Base-by-base conservation (phyloP, 2,888 invertebrate species). In the Eristalis intricaria region DNA sequence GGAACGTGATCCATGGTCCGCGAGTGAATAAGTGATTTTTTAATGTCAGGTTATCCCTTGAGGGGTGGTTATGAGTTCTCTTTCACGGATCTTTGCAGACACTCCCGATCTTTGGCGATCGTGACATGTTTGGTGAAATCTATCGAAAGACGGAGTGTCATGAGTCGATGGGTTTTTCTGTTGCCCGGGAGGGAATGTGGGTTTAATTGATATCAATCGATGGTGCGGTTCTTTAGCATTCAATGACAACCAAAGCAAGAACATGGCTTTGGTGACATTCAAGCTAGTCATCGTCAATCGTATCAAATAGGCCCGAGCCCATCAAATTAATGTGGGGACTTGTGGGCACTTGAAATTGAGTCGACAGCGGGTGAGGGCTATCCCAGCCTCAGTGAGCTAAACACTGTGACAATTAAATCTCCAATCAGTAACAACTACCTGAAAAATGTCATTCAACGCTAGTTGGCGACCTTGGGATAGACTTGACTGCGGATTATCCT, bases 11-110 rank as follows among this genome's bases (percentile, higher is more conserved):
- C 86, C 77, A 82, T 78, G 83, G 32, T 68, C 56, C 65, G 65
- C 74, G 81, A 75, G 74, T 79, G 76, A 79, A 73, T 88, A 84
- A 89, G 89, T 89, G 89, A 89, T 89, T 85, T 88, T 89, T 89
- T 89, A 89, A 89, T 88, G 89, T 86, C 89, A 85, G 87, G 83
- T 71, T 83, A 75, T 83, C 71, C 86, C 86, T 87, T 87, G 71
- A 87, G 83, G 86, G 86, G 74, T 75, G 65, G 82, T 86, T 86
- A 84, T 74, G 43, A 58, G 70, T 75, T 74, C 23, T 40, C 50
- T 32, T 75, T 19, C 50, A 7, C 50, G 10, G 19, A 50, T 50
- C 50, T 50, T 50, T 50, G 35, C 50, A 23, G n/a, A 38, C 35
- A 70, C 43, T 60, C 29, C 29, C 61, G 60, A 69, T 82, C 22